phyloP scores from a whole-genome alignment of 1,140 invertebrate genomes.

The Drosophila mojavensis region DNA sequence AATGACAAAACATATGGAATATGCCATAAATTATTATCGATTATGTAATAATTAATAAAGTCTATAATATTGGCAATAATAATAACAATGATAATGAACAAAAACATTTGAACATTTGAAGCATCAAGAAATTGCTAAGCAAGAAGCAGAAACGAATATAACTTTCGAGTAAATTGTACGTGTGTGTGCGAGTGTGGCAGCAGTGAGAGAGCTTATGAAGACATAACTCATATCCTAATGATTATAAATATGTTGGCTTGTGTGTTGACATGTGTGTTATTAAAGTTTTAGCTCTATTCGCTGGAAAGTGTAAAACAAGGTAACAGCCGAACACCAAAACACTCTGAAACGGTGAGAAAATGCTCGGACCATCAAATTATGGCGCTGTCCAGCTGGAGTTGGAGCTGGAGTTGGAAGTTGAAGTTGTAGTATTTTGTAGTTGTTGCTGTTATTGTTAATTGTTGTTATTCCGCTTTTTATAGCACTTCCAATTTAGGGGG shows the following conservation, averaged over 20 bases:
- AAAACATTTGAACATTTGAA: no score
- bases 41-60: no score
- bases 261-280: constrained; percentile 28
- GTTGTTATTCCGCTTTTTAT: constrained; percentile 50
- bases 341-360: constrained; percentile 66
- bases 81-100: no score
- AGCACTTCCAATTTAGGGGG: constrained; percentile 47
- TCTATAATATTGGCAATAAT: no score
- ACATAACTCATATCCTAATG: constrained; percentile 62
- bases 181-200: not conserved
- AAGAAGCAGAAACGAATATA: not conserved
- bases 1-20: no score
- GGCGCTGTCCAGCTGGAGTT: constrained; percentile 30
- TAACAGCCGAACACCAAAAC: constrained; percentile 44
- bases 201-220: constrained; percentile 42
- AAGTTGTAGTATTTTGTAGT: constrained; percentile 14
- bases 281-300: constrained; percentile 53
- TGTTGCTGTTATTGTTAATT: constrained; percentile 43
- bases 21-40: no score
- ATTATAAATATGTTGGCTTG: constrained; percentile 52
- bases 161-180: constrained; percentile 2
- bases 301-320: constrained; percentile 67
- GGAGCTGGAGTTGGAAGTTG: constrained; percentile 1
- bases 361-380: constrained; percentile 64
- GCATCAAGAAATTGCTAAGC: not conserved